phyloP scores from a whole-genome alignment of 2,797 vertebrate genomes.

The Passerculus sandwichensis region DNA sequence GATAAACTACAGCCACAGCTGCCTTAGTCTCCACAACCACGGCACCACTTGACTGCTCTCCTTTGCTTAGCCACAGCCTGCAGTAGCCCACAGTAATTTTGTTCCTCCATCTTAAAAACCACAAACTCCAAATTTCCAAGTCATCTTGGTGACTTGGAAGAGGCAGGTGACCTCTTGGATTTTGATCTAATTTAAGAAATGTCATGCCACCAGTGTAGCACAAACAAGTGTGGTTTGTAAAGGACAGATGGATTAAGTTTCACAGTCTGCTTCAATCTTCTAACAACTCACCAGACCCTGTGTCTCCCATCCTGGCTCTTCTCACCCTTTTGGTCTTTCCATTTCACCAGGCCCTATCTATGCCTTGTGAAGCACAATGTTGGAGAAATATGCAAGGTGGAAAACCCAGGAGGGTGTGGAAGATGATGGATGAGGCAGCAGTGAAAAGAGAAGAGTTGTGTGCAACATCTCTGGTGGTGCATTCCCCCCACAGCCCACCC shows the following conservation, averaged over 20 bases:
- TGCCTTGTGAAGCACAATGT: fast-evolving
- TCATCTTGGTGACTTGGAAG: neutral
- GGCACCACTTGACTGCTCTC: neutral
- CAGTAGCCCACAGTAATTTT: neutral
- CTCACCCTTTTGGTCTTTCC: neutral
- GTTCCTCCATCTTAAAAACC: neutral
- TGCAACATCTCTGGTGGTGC: neutral
- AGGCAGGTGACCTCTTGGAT: neutral
- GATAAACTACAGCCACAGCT: neutral
- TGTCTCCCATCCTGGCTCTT: neutral
- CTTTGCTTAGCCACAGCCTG: neutral
- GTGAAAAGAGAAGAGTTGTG: neutral
- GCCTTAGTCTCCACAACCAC: neutral
- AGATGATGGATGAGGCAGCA: neutral
- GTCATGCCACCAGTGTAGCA: neutral
- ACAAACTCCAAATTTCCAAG: neutral
- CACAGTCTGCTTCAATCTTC: neutral
- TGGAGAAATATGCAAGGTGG: neutral
- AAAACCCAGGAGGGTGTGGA: neutral
- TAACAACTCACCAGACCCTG: neutral
- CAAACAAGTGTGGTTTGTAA: neutral
- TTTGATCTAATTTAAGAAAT: neutral
- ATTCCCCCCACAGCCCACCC: neutral
- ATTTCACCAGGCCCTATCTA: neutral
- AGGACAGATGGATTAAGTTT: neutral